Conservation (phyloP, 2,113 vertebrate species). For the Callipepla californica region DNA sequence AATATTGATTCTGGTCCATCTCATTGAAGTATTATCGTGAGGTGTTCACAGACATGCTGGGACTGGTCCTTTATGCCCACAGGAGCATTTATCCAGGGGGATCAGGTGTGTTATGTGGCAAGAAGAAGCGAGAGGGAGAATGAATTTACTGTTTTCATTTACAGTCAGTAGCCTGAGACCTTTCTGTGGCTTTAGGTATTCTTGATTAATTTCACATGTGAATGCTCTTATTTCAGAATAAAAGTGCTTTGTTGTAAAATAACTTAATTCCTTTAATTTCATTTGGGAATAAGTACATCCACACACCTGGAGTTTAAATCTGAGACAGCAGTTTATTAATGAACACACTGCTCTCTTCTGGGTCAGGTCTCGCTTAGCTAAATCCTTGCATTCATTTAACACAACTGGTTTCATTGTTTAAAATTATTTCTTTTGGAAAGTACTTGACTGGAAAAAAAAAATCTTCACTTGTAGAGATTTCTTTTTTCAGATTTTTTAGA, state of each 20-base stretch:
- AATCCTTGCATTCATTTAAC: constrained; percentile 4
- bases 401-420: neutral
- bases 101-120: constrained; percentile 5
- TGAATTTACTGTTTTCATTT: constrained; percentile 44
- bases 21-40: neutral
- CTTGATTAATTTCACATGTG: constrained; percentile 52
- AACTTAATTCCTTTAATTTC: constrained; percentile 47
- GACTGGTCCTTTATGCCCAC: neutral
- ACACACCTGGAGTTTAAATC: constrained; percentile 48
- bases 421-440: constrained; percentile 10
- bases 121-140: constrained; percentile 15
- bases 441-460: constrained; percentile 1
- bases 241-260: constrained; percentile 27
- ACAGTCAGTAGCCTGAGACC: constrained; percentile 36
- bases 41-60: constrained; percentile 31
- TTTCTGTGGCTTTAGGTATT: constrained; percentile 38
- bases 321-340: neutral
- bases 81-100: constrained; percentile 1
- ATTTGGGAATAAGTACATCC: constrained; percentile 21
- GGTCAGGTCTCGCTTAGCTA: neutral
- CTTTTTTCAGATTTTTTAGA: neutral
- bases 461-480: neutral
- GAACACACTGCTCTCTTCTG: neutral
- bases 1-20: constrained; percentile 41
- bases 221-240: constrained; percentile 54